These are phyloP conservation scores for Drosophila quinaria DNA, from an alignment of 2,888 invertebrate genomes.

Conservation along the genomic window DNA sequence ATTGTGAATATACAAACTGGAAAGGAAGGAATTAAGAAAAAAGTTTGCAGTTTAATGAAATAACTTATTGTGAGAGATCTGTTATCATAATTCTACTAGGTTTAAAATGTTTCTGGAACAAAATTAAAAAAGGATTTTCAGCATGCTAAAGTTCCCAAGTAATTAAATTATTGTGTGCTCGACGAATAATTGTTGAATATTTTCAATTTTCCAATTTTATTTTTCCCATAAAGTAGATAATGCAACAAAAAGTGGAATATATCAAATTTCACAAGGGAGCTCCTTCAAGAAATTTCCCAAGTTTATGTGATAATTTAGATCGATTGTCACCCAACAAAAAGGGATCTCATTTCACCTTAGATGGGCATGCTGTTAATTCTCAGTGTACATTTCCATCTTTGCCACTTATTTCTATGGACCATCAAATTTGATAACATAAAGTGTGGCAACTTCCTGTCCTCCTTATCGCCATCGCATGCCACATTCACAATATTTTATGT, in stretches of 20 bases:
- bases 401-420: constrained; percentile 34
- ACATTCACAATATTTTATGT: constrained; percentile 46
- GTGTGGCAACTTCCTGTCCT: constrained; percentile 23
- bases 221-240: too few species aligned
- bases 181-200: too few species aligned
- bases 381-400: constrained; percentile 19
- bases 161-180: too few species aligned
- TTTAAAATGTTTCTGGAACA: too few species aligned
- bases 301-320: background rate
- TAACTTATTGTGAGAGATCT: too few species aligned
- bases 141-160: too few species aligned
- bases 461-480: constrained; percentile 27
- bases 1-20: background rate
- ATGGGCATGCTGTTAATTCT: background rate
- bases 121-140: too few species aligned
- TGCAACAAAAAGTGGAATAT: too few species aligned
- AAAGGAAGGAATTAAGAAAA: background rate
- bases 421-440: constrained; percentile 46
- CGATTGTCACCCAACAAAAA: background rate
- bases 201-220: too few species aligned
- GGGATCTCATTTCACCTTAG: background rate
- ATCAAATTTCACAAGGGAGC: too few species aligned
- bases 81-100: too few species aligned
- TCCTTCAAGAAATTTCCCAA: background rate
- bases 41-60: background rate